Percentiles rank a stretch among this genome's conserved stretches.
These are phyloP conservation scores for Cephonodes hylas DNA, from an alignment of 2,888 invertebrate species.

Conservation along the genomic window DNA sequence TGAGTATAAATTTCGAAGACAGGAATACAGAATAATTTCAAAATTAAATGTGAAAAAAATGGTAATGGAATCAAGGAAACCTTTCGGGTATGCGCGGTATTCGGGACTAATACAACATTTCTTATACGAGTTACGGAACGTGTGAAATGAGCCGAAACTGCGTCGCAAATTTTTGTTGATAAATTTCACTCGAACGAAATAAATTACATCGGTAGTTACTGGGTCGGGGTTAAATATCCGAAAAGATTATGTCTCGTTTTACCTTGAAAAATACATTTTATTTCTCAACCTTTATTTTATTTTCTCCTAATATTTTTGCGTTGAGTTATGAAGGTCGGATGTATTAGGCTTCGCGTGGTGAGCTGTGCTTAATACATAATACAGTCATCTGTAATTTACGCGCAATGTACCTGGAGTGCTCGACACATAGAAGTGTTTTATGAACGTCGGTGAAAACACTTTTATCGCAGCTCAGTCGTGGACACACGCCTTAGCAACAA, in stretches of 20 bases:
- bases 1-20: background rate
- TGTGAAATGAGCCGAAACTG: conserved; percentile 26
- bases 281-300: background rate
- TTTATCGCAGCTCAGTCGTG: background rate
- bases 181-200: conserved; percentile 29
- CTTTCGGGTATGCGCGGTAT: conserved; percentile 22
- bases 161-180: conserved; percentile 23
- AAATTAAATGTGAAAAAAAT: conserved; percentile 10
- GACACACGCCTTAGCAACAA: background rate
- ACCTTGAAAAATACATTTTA: conserved; percentile 8
- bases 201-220: conserved; percentile 30
- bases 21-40: background rate
- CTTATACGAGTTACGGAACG: conserved; percentile 13
- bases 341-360: background rate
- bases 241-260: conserved; percentile 17
- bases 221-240: conserved; percentile 23
- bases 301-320: background rate
- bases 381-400: background rate
- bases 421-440: background rate
- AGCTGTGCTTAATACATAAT: background rate
- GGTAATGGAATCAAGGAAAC: conserved; percentile 28
- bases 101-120: conserved; percentile 20
- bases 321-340: background rate
- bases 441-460: background rate
- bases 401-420: background rate